Conservation (phyloP, 2,888 invertebrate genomes). For the Sphecodes monilicornis region DNA sequence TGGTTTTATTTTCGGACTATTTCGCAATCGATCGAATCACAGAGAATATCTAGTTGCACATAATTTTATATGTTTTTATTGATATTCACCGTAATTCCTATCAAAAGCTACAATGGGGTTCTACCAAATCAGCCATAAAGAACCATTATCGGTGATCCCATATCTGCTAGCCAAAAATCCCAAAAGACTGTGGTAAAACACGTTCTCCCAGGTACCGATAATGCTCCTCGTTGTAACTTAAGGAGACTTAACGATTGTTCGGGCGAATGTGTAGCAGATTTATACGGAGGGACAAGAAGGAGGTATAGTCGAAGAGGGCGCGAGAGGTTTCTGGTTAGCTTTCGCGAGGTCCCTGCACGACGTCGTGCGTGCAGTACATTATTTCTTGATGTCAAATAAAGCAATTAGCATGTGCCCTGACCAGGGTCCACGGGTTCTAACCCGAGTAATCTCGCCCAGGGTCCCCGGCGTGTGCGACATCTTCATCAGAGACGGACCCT, state of each 20-base stretch:
- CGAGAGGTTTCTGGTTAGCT: slow-evolving; percentile 64
- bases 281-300: slow-evolving; percentile 56
- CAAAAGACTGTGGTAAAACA: background rate
- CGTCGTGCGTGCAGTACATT: slow-evolving; percentile 77
- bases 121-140: background rate
- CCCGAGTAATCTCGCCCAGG: slow-evolving; percentile 81
- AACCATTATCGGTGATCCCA: background rate
- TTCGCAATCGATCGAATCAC: no score
- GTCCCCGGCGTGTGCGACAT: slow-evolving; percentile 84
- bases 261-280: slow-evolving; percentile 44
- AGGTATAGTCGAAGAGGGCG: slow-evolving; percentile 46
- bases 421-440: slow-evolving; percentile 80
- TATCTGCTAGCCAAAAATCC: background rate
- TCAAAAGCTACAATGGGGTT: background rate
- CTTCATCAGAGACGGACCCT: slow-evolving; percentile 82
- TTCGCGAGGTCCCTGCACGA: slow-evolving; percentile 69
- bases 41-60: background rate
- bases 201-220: slow-evolving; percentile 14
- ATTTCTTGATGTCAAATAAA: slow-evolving; percentile 85
- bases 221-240: slow-evolving; percentile 24
- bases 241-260: slow-evolving; percentile 50
- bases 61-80: background rate
- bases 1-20: no score
- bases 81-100: background rate
- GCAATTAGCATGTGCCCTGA: slow-evolving; percentile 84